These are phyloP conservation scores for Diaphora mendica DNA, from an alignment of 2,888 invertebrate species.

Conservation along the genomic window DNA sequence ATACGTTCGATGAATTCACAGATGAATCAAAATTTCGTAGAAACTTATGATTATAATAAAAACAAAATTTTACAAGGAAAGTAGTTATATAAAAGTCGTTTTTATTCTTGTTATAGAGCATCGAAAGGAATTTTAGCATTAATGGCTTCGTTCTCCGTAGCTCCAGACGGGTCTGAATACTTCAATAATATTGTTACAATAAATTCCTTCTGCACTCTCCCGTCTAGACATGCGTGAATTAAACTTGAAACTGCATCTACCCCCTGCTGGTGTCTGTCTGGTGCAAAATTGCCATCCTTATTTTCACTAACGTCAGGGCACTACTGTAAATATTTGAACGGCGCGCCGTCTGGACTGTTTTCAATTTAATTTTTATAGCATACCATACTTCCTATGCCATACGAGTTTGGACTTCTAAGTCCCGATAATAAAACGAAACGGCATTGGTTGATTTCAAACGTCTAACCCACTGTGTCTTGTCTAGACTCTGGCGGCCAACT, in stretches of 20 bases:
- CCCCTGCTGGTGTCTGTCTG: constrained; percentile 31
- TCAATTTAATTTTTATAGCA: constrained; percentile 46
- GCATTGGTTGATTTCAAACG: constrained; percentile 44
- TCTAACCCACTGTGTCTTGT: constrained; percentile 49
- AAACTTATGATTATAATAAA: constrained; percentile 26
- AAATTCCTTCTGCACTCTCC: constrained; percentile 36
- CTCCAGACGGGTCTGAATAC: constrained; percentile 26
- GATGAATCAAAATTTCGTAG: constrained; percentile 37
- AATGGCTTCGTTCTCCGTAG: constrained; percentile 8
- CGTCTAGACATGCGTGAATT: constrained; percentile 71
- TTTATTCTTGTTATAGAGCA: not conserved
- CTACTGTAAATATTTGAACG: constrained; percentile 33
- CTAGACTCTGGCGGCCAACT: constrained; percentile 47
- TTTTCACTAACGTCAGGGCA: constrained; percentile 33
- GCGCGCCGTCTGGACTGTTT: constrained; percentile 54
- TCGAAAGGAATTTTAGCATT: not conserved
- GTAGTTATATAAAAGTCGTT: not conserved
- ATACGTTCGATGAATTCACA: constrained; percentile 30
- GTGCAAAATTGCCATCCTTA: constrained; percentile 41
- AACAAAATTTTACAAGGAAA: constrained; percentile 15
- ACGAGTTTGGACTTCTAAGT: constrained; percentile 40
- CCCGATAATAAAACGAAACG: constrained; percentile 48
- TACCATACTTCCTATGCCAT: constrained; percentile 30
- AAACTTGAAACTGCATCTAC: constrained; percentile 48
- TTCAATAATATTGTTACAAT: constrained; percentile 46